Conservation (phyloP, 2,113 vertebrate genomes). For the Corydoras sp. region DNA sequence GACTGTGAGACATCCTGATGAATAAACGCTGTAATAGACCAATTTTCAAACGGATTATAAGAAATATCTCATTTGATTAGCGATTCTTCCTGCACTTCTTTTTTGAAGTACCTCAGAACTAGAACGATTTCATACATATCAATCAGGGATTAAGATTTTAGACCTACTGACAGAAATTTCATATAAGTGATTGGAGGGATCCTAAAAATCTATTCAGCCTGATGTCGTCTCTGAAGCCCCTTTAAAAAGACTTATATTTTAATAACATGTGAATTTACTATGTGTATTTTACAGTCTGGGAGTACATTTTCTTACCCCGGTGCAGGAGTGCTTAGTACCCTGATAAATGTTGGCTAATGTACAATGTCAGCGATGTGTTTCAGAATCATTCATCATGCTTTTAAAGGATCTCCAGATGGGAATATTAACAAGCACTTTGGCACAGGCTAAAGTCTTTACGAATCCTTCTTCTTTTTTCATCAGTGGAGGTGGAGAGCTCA, state of each 20-base stretch:
- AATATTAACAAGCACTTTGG: constrained; percentile 60
- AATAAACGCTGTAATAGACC: too few species aligned
- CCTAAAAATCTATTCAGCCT: constrained; percentile 48
- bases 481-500: constrained; percentile 10
- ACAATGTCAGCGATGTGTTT: constrained; percentile 51
- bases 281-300: constrained; percentile 62
- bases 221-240: constrained; percentile 19
- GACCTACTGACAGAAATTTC: background rate
- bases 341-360: constrained; percentile 63
- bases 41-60: too few species aligned
- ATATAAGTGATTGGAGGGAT: background rate
- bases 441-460: constrained; percentile 46
- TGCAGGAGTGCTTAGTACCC: constrained; percentile 50
- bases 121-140: background rate
- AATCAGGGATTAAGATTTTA: background rate
- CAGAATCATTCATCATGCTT: constrained; percentile 59
- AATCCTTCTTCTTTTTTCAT: constrained; percentile 44
- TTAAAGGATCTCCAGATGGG: constrained; percentile 56
- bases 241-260: constrained; percentile 61
- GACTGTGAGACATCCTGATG: too few species aligned
- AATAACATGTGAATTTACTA: constrained; percentile 64
- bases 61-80: too few species aligned
- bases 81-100: background rate
- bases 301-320: constrained; percentile 56
- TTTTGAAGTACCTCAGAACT: background rate